phyloP scores from a whole-genome alignment of 2,113 vertebrate species.

The Engystomops pustulosus region DNA sequence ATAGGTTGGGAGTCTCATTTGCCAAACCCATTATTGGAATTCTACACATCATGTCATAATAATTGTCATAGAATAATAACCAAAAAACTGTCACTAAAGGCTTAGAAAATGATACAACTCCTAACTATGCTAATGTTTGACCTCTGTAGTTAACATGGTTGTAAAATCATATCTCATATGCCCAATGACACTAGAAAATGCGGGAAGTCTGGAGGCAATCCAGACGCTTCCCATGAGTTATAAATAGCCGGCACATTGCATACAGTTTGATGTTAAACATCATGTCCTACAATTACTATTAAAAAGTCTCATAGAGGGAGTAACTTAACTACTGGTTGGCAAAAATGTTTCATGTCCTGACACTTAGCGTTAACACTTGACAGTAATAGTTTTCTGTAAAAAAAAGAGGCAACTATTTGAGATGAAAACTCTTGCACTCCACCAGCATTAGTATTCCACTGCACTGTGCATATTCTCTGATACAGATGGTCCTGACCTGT shows the following conservation, averaged over 20 bases:
- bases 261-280: not conserved
- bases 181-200: constrained; percentile 35
- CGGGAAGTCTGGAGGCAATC: constrained; percentile 5
- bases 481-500: constrained; percentile 45
- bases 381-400: not conserved
- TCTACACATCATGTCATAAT: constrained; percentile 36
- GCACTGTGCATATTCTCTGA: constrained; percentile 1
- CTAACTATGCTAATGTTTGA: constrained; percentile 31
- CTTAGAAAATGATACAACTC: constrained; percentile 13
- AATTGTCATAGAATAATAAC: constrained; percentile 12
- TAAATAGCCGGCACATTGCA: not conserved
- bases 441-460: constrained; percentile 5
- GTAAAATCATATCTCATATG: constrained; percentile 52
- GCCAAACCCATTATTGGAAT: constrained; percentile 56
- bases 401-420: not conserved
- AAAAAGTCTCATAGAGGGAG: constrained; percentile 9
- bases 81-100: constrained; percentile 30
- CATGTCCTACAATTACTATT: constrained; percentile 2
- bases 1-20: constrained; percentile 49
- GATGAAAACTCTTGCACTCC: not conserved
- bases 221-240: constrained; percentile 21
- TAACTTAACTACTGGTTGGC: constrained; percentile 21
- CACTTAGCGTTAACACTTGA: not conserved
- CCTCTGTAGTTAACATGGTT: constrained; percentile 23
- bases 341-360: not conserved